Evolutionary conservation across 1,140 invertebrate species (phyloP), one percentile per base, ranked within the genome.

Genomic region (Goniozus legneri): DNA sequence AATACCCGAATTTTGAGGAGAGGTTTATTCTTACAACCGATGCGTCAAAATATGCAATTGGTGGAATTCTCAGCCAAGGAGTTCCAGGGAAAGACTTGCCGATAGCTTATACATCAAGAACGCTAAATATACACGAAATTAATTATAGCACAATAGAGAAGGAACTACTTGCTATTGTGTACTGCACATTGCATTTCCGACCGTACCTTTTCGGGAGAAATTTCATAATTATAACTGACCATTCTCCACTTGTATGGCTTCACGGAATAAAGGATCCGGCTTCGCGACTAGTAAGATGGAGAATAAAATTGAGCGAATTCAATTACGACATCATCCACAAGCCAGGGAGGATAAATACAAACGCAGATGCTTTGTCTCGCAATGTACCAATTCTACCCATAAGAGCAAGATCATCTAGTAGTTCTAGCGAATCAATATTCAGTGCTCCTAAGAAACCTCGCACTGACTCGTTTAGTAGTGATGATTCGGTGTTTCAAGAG

Each of bases 141-240:
- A 67, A 67, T 8, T 35, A 56, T 8, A 16, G 57, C 13, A 59
- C 61, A 4, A 70, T 56, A 2, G 60, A 62, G 34, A 52, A 47
- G 8, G 20, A 36, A 40, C 1, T 47, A 52, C 20, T 37, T 35
- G 34, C 55, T 55, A 30, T 52, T 62, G 32, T 80, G 1, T 75
- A 65, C 59, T 71, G 65, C 0, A 61, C 72, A 1, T 69, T 77
- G 56, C 63, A 71, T 31, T 81, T 76, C 54, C 41, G 62, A 52
- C 66, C 59, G 32, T 83, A 76, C 50, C 36, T 82, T 3, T 73
- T 69, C 39, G 75, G 73, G 6, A 62, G 45, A 15, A 58, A 69
- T 33, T 80, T 82, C 46, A 65, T 27, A 3, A 63, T 81, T 0
- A 31, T 73, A 7, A 81, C 77, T 0, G 79, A 83, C 44, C 79